phyloP scores from a whole-genome alignment of 2,797 vertebrate species.

The Protonibea diacanthus region DNA sequence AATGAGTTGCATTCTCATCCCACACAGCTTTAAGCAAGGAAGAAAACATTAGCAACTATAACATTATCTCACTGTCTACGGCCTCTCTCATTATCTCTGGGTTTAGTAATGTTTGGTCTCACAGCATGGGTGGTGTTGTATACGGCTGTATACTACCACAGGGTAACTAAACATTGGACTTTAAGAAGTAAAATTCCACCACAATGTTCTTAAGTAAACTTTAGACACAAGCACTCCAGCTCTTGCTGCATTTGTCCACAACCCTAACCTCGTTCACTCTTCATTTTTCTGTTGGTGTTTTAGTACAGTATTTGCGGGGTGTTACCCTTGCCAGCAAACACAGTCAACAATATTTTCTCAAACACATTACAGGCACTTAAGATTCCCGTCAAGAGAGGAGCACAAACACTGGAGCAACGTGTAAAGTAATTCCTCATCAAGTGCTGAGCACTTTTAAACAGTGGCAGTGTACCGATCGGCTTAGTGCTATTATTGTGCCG shows the following conservation, averaged over 20 bases:
- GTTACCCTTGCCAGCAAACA: background rate
- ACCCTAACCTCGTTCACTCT: background rate
- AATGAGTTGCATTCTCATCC: constrained; percentile 52
- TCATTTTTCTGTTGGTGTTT: constrained; percentile 9
- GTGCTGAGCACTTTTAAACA: background rate
- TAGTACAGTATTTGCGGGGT: constrained; percentile 14
- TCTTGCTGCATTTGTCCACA: background rate
- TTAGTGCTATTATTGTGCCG: background rate
- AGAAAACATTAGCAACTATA: constrained; percentile 39
- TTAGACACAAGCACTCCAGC: background rate
- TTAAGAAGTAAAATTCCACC: background rate
- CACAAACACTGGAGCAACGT: background rate
- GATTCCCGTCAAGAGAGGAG: constrained; percentile 10
- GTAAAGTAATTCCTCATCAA: background rate
- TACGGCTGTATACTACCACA: background rate
- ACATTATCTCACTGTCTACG: constrained; percentile 36
- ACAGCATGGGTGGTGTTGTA: constrained; percentile 24
- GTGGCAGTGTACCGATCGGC: background rate
- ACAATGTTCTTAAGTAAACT: background rate
- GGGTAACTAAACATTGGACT: constrained; percentile 30
- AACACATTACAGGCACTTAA: constrained; percentile 12
- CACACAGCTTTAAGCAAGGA: constrained; percentile 42
- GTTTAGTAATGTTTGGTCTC: constrained; percentile 39
- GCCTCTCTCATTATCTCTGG: constrained; percentile 48
- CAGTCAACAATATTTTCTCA: constrained; percentile 16